Evolutionary conservation across 2,888 invertebrate genomes (phyloP), one percentile per base, ranked within the genome.

Genomic region (Brachylomia viminalis): DNA sequence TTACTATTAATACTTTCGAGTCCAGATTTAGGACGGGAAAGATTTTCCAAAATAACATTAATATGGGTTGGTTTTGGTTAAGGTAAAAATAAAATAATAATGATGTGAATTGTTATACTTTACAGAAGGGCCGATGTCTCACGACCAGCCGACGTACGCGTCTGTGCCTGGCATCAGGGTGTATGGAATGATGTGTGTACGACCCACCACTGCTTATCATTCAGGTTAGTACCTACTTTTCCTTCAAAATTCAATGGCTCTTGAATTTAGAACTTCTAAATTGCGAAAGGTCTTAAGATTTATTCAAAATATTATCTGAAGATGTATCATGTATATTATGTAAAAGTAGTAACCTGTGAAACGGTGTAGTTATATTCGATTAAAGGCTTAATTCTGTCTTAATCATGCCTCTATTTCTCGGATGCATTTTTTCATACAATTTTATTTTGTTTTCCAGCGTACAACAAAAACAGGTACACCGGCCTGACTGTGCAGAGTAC

Each of bases 141-240:
- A 99, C 93, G 98, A 99, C 92, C 99, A 99, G 92, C 99, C 99
- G 23, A 98, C 98, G 0, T 99, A 99, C 92, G 99, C 99, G 5
- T 98, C 99, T 87, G 99, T 99, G 17, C 99, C 99, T 6, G 99
- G 99, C 2, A 99, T 99, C 83, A 97, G 99, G 85, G 99, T 99
- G 0, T 99, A 98, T 91, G 99, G 99, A 64, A 99, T 99, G 99
- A 98, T 99, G 98, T 99, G 99, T 92, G 98, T 98, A 0, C 96
- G 97, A 79, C 97, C 97, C 0, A 93, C 93, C 4, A 92, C 95
- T 42, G 89, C 93, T 77, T 95, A 94, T 83, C 93, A 94, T 83
- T 90, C 94, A 76, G 94, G 96, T 95, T 79, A 91, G 91, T 90
- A 75, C 27, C n/a, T 5, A 42, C 17, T 42, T 59, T 20, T 45